Evolutionary conservation across 2,888 invertebrate genomes (phyloP).

Genomic region (Ceriagrion tenellum): DNA sequence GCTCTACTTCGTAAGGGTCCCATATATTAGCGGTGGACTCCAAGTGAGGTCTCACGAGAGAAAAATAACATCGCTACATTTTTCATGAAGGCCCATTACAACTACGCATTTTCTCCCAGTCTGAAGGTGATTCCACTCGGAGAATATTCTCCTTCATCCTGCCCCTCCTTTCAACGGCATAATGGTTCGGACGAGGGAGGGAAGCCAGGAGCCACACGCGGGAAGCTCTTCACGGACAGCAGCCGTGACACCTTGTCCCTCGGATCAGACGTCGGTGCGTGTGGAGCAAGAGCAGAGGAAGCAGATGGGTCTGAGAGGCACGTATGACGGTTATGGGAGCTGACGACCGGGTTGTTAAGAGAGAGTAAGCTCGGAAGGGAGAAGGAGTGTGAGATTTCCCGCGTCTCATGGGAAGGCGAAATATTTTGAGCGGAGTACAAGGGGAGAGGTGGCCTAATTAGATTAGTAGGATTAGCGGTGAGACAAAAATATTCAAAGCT

Average conservation of each 20-base stretch:
- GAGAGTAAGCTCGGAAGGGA: not conserved
- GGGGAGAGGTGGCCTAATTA: not conserved
- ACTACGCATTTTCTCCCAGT: too few relatives aligned
- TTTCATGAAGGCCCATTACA: too few relatives aligned
- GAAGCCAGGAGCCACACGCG: not conserved
- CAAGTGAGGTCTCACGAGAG: too few relatives aligned
- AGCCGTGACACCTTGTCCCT: not conserved
- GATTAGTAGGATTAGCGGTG: not conserved
- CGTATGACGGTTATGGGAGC: not conserved
- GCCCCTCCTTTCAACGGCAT: not conserved
- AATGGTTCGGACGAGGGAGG: not conserved
- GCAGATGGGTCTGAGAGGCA: not conserved
- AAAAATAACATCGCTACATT: too few relatives aligned
- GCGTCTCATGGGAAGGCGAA: not conserved
- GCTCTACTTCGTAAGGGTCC: too few relatives aligned
- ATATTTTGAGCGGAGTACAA: not conserved
- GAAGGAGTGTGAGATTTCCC: not conserved
- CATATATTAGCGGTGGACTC: too few relatives aligned
- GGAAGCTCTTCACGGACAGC: not conserved
- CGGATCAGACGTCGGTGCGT: not conserved
- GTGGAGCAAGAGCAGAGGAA: not conserved
- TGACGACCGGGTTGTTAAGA: not conserved
- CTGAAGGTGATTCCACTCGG: not conserved
- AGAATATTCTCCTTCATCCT: not conserved
- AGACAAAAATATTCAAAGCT: not conserved